Conservation (phyloP, 2,888 invertebrate species). For the Clitarchus hookeri region DNA sequence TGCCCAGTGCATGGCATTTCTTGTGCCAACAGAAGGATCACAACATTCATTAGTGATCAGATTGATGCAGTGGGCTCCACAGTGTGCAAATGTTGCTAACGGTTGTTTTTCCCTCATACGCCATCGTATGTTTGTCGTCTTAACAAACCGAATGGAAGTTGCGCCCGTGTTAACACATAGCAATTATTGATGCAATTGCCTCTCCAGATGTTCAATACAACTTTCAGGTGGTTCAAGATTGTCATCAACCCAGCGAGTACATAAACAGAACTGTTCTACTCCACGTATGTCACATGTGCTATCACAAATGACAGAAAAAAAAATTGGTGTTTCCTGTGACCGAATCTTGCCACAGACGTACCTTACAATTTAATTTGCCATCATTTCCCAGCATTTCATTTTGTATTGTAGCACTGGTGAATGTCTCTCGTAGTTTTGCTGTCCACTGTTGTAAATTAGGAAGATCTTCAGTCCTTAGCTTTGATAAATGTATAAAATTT, state of each 20-base stretch:
- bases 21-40: not conserved
- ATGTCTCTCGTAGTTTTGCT: too few species aligned
- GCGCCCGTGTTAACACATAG: not conserved
- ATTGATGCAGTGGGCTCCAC: constrained; percentile 8
- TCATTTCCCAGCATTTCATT: not conserved
- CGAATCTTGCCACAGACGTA: not conserved
- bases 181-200: not conserved
- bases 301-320: not conserved
- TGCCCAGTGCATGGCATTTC: too few species aligned
- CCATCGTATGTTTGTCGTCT: not conserved
- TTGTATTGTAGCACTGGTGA: not conserved
- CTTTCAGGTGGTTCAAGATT: too few species aligned
- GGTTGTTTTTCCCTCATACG: not conserved
- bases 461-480: not conserved
- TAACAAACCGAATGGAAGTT: constrained; percentile 3
- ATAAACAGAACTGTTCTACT: not conserved
- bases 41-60: not conserved
- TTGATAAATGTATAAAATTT: not conserved
- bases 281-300: not conserved
- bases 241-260: too few species aligned
- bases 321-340: constrained; percentile 10
- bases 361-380: not conserved
- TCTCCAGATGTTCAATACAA: not conserved
- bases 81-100: not conserved
- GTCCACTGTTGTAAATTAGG: not conserved